Conservation (phyloP, 2,797 vertebrate species). For the Brachyrhaphis roseni region DNA sequence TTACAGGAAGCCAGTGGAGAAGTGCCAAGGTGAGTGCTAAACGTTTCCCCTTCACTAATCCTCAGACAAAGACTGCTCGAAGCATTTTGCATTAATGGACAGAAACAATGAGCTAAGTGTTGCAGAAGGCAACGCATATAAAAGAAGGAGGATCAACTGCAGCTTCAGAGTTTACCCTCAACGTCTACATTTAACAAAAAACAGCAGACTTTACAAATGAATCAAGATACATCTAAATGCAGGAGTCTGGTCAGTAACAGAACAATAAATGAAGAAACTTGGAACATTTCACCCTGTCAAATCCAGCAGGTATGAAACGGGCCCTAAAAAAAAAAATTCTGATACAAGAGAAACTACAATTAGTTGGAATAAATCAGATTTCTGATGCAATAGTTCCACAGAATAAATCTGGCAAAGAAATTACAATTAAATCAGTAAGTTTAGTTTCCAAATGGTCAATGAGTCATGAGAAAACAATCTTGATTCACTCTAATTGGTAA, state of each 20-base stretch:
- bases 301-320: not conserved
- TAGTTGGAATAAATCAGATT: not conserved
- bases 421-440: not conserved
- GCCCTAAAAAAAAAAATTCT: not conserved
- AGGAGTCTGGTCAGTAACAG: not conserved
- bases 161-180: not conserved
- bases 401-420: not conserved
- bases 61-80: constrained; percentile 24
- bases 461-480: not conserved
- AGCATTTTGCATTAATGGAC: constrained; percentile 26
- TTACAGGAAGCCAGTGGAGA: constrained; percentile 50
- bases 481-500: not conserved
- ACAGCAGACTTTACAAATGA: not conserved
- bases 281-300: not conserved
- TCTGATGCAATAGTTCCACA: not conserved
- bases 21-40: constrained; percentile 36
- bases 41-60: constrained; percentile 28
- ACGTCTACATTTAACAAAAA: not conserved
- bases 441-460: not conserved
- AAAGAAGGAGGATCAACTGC: not conserved
- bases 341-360: not conserved
- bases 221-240: not conserved
- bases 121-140: not conserved
- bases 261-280: not conserved
- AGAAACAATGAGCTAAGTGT: constrained; percentile 14